Conservation (phyloP, 2,797 vertebrate species). For the Gobionotothen gibberifrons region DNA sequence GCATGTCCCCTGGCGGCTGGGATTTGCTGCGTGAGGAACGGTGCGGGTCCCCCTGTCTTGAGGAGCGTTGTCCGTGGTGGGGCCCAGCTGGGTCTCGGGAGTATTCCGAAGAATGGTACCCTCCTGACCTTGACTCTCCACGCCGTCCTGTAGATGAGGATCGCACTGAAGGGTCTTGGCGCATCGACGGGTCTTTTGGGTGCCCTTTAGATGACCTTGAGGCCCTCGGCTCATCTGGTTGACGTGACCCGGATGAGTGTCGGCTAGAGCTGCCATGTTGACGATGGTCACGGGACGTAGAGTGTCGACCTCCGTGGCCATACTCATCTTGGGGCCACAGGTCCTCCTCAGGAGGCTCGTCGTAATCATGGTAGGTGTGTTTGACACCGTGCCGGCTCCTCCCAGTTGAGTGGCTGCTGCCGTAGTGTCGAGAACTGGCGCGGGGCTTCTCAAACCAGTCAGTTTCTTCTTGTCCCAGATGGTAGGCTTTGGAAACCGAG, state of each 20-base stretch:
- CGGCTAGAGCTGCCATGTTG: constrained; percentile 91
- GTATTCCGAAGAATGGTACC: constrained; percentile 89
- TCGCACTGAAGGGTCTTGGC: constrained; percentile 89
- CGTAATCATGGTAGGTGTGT: constrained; percentile 96
- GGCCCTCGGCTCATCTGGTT: constrained; percentile 88
- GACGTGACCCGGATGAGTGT: constrained; percentile 89
- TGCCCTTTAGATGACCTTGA: constrained; percentile 90
- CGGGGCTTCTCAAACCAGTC: constrained; percentile 99
- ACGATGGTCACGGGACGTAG: constrained; percentile 90
- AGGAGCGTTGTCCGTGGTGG: constrained; percentile 88
- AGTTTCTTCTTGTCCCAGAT: constrained; percentile 99
- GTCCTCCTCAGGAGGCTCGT: constrained; percentile 95
- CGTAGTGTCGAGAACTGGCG: constrained; percentile 93
- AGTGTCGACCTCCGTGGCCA: constrained; percentile 80
- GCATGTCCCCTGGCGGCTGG: constrained; percentile 78
- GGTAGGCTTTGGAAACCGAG: constrained; percentile 99
- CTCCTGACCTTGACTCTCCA: constrained; percentile 85
- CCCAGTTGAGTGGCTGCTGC: constrained; percentile 89
- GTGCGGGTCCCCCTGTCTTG: constrained; percentile 88
- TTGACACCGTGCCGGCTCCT: constrained; percentile 91
- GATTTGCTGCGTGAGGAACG: constrained; percentile 84
- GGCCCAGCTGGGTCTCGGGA: constrained; percentile 87
- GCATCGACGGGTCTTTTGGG: constrained; percentile 87
- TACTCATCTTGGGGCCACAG: constrained; percentile 94
- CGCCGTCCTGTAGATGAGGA: constrained; percentile 89